Evolutionary conservation across 2,888 invertebrate species (phyloP).

Genomic region (Ichneumon xanthorius): DNA sequence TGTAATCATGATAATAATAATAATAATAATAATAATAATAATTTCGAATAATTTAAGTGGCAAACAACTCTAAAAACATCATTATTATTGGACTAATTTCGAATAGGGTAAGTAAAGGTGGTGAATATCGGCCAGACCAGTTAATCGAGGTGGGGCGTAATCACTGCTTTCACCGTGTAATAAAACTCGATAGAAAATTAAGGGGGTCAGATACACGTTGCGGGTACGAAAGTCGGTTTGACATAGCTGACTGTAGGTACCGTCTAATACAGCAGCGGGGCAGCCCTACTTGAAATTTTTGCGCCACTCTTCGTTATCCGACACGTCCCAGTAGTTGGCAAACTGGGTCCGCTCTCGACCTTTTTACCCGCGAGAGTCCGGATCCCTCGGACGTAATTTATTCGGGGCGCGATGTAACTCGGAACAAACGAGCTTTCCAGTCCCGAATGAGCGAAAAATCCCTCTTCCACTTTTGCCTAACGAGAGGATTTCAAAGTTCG

Average conservation of each 20-base stretch:
- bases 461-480: conserved; percentile 19
- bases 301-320: conserved; percentile 38
- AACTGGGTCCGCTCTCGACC: conserved; percentile 10
- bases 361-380: background rate
- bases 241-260: no score
- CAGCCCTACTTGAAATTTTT: conserved; percentile 17
- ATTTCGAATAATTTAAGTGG: no score
- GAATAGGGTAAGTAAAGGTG: no score
- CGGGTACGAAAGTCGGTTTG: background rate
- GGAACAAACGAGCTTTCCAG: conserved; percentile 31
- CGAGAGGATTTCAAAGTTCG: conserved; percentile 40
- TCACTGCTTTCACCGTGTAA: background rate
- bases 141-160: no score
- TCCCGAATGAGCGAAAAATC: conserved; percentile 9
- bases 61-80: no score
- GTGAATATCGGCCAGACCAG: no score
- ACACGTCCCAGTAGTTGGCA: background rate
- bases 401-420: conserved; percentile 35
- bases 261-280: no score
- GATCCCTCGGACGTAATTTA: conserved; percentile 39
- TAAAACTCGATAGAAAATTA: background rate
- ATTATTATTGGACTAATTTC: no score
- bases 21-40: no score
- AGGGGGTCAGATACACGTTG: background rate
- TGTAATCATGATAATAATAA: no score